Evolutionary conservation across 2,888 invertebrate genomes (phyloP).

Genomic region (Drosophila prostipennis): DNA sequence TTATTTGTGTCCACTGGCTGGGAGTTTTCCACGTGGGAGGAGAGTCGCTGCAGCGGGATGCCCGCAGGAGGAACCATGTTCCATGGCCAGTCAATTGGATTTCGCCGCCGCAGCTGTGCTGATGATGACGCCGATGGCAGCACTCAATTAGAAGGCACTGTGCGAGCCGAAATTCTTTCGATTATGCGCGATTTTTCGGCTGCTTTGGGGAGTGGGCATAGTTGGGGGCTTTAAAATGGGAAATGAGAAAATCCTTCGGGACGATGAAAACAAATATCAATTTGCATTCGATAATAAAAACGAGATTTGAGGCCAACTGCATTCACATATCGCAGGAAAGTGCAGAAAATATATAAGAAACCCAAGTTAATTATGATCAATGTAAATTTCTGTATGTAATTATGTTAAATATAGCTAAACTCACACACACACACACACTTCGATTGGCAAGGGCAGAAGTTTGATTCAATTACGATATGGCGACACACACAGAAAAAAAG

Average conservation of each 20-base stretch:
- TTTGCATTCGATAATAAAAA: constrained; percentile 9
- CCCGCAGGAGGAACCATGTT: constrained; percentile 13
- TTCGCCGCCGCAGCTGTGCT: constrained; percentile 35
- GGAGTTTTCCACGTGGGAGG: constrained; percentile 3
- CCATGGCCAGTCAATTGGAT: constrained; percentile 43
- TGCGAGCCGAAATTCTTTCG: constrained; percentile 12
- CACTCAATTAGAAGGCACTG: constrained; percentile 33
- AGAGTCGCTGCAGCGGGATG: constrained; percentile 6
- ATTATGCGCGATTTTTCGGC: constrained; percentile 10
- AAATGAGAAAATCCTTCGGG: constrained; percentile 4
- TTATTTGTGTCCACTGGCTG: not conserved
- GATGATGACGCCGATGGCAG: constrained; percentile 8
- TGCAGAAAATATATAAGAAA: constrained; percentile 12
- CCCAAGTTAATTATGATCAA: constrained; percentile 39
- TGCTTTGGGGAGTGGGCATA: not conserved
- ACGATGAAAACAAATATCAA: not conserved
- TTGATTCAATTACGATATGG: constrained; percentile 10
- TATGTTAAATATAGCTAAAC: constrained; percentile 43
- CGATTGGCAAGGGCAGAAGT: constrained; percentile 2
- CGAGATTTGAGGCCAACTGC: constrained; percentile 14
- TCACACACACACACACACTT: not conserved
- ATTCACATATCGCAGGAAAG: constrained; percentile 12
- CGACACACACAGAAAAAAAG: not conserved
- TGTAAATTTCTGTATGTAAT: constrained; percentile 74
- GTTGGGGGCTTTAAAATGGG: not conserved